A percentile compares a stretch with the other conserved stretches of the same genome.
phyloP scores from a whole-genome alignment of 2,113 vertebrate genomes.

The Oryzias javanicus region DNA sequence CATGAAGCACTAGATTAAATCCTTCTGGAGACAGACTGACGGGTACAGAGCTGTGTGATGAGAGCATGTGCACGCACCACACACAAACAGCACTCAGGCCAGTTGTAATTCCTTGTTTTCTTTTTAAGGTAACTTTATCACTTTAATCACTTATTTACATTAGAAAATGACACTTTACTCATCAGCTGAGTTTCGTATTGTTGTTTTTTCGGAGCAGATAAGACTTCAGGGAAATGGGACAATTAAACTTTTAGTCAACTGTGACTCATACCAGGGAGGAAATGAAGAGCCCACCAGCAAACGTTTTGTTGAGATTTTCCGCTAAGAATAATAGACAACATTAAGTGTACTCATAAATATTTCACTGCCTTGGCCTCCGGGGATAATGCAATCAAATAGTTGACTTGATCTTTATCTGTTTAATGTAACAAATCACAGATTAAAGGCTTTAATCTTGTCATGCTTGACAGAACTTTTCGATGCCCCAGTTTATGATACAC shows the following conservation, averaged over 20 bases:
- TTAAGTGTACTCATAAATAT: constrained; percentile 55
- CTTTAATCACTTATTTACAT: constrained; percentile 7
- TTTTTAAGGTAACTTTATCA: no score
- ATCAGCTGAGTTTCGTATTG: constrained; percentile 13
- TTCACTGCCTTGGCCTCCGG: constrained; percentile 35
- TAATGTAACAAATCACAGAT: constrained; percentile 53
- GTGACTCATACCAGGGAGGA: constrained; percentile 38
- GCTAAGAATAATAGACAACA: constrained; percentile 55
- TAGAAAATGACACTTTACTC: constrained; percentile 15
- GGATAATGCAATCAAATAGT: constrained; percentile 44
- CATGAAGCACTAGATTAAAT: constrained; percentile 74
- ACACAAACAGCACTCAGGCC: constrained; percentile 22
- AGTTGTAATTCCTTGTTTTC: constrained; percentile 18
- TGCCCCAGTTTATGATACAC: constrained; percentile 26
- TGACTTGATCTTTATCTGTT: constrained; percentile 50
- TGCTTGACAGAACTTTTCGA: constrained; percentile 17
- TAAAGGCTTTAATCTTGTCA: constrained; percentile 26
- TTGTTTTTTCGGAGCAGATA: constrained; percentile 1
- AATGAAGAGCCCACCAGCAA: constrained; percentile 56
- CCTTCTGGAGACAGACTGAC: constrained; percentile 76
- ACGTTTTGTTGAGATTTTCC: constrained; percentile 48
- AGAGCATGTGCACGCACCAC: constrained; percentile 22
- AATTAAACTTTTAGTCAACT: constrained; percentile 34
- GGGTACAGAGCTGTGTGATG: constrained; percentile 45
- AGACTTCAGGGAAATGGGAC: constrained; percentile 30